Evolutionary conservation across 2,888 invertebrate species (phyloP).

Genomic region (Dynastes maya): DNA sequence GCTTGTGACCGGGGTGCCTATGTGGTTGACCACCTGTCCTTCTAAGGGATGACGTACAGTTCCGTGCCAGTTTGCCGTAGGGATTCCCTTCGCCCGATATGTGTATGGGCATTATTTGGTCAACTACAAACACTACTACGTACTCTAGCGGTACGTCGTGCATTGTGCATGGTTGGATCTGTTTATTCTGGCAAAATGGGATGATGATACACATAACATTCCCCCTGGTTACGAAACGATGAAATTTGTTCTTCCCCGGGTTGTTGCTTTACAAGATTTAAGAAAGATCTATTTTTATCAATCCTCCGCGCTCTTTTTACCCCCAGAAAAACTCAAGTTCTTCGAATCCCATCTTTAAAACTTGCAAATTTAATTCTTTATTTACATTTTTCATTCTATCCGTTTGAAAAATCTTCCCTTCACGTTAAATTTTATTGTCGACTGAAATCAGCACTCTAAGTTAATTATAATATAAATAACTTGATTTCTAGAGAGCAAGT

Average conservation of each 20-base stretch:
- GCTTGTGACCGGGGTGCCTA: slow-evolving; percentile 60
- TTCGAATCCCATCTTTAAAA: no score
- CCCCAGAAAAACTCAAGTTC: no score
- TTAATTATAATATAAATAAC: slow-evolving; percentile 60
- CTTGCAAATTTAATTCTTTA: background rate
- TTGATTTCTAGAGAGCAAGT: slow-evolving; percentile 52
- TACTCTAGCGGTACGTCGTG: slow-evolving; percentile 51
- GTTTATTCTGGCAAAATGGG: slow-evolving; percentile 63
- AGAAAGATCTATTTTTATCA: background rate
- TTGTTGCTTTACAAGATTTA: background rate
- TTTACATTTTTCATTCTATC: slow-evolving; percentile 1
- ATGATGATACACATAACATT: slow-evolving; percentile 43
- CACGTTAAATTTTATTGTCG: slow-evolving; percentile 39
- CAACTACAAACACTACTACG: slow-evolving; percentile 52
- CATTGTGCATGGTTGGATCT: slow-evolving; percentile 61
- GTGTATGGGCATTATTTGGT: slow-evolving; percentile 55
- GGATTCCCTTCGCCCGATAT: slow-evolving; percentile 38
- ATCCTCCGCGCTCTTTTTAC: no score
- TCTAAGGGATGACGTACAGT: slow-evolving; percentile 50
- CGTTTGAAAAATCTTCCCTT: slow-evolving; percentile 2
- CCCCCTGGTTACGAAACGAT: background rate
- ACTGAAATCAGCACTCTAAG: slow-evolving; percentile 48
- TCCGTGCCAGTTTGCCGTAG: slow-evolving; percentile 28
- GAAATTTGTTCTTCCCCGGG: background rate
- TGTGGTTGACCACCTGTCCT: slow-evolving; percentile 60